phyloP scores from a whole-genome alignment of 2,888 invertebrate genomes.

The Cheilosia impressa region DNA sequence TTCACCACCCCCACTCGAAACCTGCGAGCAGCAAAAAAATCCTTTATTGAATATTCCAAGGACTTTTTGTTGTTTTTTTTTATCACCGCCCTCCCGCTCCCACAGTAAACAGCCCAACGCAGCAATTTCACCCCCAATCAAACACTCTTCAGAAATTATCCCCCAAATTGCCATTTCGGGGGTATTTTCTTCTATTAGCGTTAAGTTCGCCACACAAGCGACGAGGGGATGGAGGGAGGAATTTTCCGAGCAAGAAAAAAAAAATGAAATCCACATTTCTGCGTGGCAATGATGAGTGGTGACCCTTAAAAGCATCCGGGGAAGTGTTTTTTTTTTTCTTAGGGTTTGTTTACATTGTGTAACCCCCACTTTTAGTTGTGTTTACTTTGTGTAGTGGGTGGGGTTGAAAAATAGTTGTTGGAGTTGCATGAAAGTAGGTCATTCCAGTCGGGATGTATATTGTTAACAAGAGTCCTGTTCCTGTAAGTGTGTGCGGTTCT shows the following conservation, averaged over 20 bases:
- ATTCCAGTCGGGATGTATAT: constrained; percentile 36
- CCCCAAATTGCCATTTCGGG: constrained; percentile 70
- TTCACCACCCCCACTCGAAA: constrained; percentile 21
- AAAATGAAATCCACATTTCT: constrained; percentile 41
- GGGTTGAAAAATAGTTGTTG: neutral
- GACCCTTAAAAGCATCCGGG: constrained; percentile 72
- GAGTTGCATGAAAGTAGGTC: constrained; percentile 59
- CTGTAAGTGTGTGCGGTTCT: constrained; percentile 35
- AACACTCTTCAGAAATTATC: constrained; percentile 73
- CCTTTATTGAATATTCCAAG: constrained; percentile 72
- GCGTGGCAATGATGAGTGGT: constrained; percentile 74
- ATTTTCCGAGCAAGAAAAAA: neutral
- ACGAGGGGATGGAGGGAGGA: constrained; percentile 10
- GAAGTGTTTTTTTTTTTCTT: constrained; percentile 34
- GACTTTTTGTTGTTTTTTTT: constrained; percentile 48
- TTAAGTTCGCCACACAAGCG: constrained; percentile 35
- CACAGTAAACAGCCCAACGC: constrained; percentile 65
- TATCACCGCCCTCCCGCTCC: neutral
- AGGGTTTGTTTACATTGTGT: constrained; percentile 42
- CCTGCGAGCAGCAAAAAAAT: constrained; percentile 31
- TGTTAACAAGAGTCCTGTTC: constrained; percentile 11
- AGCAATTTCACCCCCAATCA: constrained; percentile 72
- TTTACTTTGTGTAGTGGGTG: constrained; percentile 36
- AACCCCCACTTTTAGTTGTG: constrained; percentile 37
- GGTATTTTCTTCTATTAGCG: constrained; percentile 70